Evolutionary conservation across 2,888 invertebrate genomes (phyloP).

Genomic region (Coelinius sp.): DNA sequence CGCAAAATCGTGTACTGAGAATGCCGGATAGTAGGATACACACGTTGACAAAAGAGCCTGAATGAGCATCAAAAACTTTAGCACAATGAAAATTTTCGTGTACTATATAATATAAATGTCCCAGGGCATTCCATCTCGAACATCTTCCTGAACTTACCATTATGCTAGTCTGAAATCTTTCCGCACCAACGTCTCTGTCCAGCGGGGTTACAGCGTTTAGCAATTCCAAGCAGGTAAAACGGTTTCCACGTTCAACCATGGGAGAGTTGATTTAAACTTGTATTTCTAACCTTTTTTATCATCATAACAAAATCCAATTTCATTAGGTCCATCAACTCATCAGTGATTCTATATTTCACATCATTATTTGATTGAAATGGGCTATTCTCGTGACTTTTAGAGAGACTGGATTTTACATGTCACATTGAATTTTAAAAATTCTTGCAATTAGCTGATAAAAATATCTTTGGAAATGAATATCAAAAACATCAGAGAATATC

Average conservation of each 20-base stretch:
- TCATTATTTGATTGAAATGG: too few relatives aligned
- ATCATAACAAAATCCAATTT: too few relatives aligned
- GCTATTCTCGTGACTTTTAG: too few relatives aligned
- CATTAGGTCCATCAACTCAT: too few relatives aligned
- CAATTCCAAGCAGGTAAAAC: constrained; percentile 38
- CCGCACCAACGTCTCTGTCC: constrained; percentile 4
- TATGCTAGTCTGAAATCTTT: constrained; percentile 26
- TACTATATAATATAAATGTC: constrained; percentile 22
- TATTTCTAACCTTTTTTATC: constrained; percentile 25
- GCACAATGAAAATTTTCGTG: constrained; percentile 45
- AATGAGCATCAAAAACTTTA: constrained; percentile 50
- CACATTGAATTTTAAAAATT: too few relatives aligned
- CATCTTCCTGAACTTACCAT: constrained; percentile 16
- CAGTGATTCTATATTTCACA: too few relatives aligned
- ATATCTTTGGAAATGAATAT: too few relatives aligned
- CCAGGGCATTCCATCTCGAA: background rate
- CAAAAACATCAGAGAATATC: too few relatives aligned
- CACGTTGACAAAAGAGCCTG: constrained; percentile 1
- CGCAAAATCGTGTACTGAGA: constrained; percentile 39
- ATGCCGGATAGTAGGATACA: background rate
- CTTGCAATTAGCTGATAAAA: too few relatives aligned
- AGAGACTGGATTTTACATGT: too few relatives aligned
- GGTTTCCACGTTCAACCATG: constrained; percentile 12
- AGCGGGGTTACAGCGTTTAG: constrained; percentile 33
- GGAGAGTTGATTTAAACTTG: constrained; percentile 12